A percentile compares a stretch with the other conserved stretches of the same genome.
Evolutionary conservation across 2,888 invertebrate species (phyloP).

Genomic region (Drosophila flavopinicola): DNA sequence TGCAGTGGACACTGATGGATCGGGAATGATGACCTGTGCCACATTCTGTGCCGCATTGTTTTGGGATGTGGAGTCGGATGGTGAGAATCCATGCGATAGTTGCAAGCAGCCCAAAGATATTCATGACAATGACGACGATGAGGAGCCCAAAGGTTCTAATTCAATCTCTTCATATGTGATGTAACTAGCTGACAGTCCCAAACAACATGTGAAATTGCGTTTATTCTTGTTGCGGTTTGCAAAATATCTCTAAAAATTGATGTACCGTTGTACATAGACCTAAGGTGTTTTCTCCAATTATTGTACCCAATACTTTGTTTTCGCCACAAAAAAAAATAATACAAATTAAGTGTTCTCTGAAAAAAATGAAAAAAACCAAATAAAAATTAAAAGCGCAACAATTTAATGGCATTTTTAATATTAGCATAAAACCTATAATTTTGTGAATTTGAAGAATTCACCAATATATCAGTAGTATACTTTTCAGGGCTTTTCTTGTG

Average conservation of each 20-base stretch:
- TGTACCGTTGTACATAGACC: background rate
- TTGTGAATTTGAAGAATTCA: too few relatives aligned
- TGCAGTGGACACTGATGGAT: conserved; percentile 13
- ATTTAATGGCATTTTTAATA: too few relatives aligned
- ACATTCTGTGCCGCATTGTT: conserved; percentile 33
- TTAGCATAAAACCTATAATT: too few relatives aligned
- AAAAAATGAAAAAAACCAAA: too few relatives aligned
- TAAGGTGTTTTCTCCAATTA: too few relatives aligned
- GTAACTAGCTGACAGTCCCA: background rate
- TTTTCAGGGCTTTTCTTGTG: too few relatives aligned
- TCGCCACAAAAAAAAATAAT: too few relatives aligned
- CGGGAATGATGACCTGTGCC: conserved; percentile 7
- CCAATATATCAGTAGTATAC: too few relatives aligned
- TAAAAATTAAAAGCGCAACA: too few relatives aligned
- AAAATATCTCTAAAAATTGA: background rate
- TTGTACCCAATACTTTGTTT: too few relatives aligned
- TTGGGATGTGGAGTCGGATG: conserved; percentile 12
- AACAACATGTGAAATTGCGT: background rate
- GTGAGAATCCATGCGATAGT: too few relatives aligned
- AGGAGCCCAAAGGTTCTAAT: background rate
- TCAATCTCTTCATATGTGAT: background rate
- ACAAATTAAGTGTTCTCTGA: too few relatives aligned
- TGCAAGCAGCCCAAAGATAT: background rate
- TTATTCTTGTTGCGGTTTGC: background rate
- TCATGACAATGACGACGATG: background rate